phyloP scores from a whole-genome alignment of 2,888 invertebrate genomes.

The Apamea epomidion region DNA sequence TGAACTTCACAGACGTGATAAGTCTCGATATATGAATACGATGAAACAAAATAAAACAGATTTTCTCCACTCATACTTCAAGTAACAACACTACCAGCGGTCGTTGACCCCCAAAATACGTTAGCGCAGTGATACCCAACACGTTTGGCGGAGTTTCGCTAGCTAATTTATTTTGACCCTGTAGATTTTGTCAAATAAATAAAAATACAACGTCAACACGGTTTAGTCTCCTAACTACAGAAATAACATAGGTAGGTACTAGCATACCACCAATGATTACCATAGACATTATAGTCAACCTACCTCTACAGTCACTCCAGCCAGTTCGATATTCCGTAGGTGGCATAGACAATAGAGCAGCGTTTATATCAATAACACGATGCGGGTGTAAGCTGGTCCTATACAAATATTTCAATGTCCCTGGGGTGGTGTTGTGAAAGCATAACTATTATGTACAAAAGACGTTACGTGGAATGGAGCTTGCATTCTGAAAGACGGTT shows the following conservation, averaged over 20 bases:
- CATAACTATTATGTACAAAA: conserved; percentile 37
- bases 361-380: conserved; percentile 64
- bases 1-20: background rate
- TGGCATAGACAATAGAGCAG: conserved; percentile 42
- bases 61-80: background rate
- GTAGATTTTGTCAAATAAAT: background rate
- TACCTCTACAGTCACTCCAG: conserved; percentile 4
- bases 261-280: background rate
- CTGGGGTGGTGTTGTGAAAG: conserved; percentile 54
- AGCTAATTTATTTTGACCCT: background rate
- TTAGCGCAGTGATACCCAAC: background rate
- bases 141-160: background rate
- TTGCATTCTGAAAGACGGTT: conserved; percentile 28
- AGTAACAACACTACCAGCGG: background rate
- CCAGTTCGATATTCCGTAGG: conserved; percentile 34
- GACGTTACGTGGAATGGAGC: conserved; percentile 2
- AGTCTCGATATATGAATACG: background rate
- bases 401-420: conserved; percentile 65
- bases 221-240: background rate
- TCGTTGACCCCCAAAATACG: background rate
- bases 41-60: background rate
- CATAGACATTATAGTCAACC: conserved; percentile 30
- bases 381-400: conserved; percentile 63
- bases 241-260: background rate
- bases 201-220: background rate